Base-by-base conservation (phyloP, 1,140 invertebrate species). In the Andrena cerasifolii region DNA sequence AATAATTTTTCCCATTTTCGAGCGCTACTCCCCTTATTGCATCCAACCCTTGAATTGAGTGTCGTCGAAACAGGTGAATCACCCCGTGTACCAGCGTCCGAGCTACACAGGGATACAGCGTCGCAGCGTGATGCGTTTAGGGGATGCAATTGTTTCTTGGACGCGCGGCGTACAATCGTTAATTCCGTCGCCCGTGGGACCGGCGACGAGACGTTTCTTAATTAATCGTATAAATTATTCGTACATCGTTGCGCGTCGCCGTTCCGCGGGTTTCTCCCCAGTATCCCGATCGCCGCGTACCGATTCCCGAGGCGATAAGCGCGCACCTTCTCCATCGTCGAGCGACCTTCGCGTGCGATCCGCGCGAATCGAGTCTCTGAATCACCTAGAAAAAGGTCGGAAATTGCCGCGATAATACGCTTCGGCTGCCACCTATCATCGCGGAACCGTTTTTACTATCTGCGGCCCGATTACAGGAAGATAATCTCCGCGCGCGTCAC, bases 291-390 rank as follows among this genome's bases (percentile, higher is more conserved):
- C 12, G 28, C n/a, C 24, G 24, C 26, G 26, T 53, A 61, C 43
- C 40, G 79, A 82, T 82, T 76, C 51, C 56, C 51, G 72, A 58
- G 12, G n/a, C 59, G 65, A 82, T 81, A 82, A 82, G n/a, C 26
- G 36, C 24, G 28, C 43, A 26, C 58, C 28, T 12, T 61, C 66
- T 65, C 67, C 54, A 49, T 68, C 49, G 14, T 36, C 3, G 21
- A 49, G 58, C 63, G 61, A 51, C 62, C 72, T 40, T 77, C 65
- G 62, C 47, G 56, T 51, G 47, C 28, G 43, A 49, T 70, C 58
- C 21, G 4, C n/a, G 3, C 61, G 49, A 74, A n/a, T 31, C 51
- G 36, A 53, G 31, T 49, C 53, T 66, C 33, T 49, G 51, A 80
- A 75, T 74, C 75, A 66, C 45, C 10, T 2, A 53, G 36, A 66